Conservation (phyloP, 1,140 invertebrate genomes). For the Aricia agestis region DNA sequence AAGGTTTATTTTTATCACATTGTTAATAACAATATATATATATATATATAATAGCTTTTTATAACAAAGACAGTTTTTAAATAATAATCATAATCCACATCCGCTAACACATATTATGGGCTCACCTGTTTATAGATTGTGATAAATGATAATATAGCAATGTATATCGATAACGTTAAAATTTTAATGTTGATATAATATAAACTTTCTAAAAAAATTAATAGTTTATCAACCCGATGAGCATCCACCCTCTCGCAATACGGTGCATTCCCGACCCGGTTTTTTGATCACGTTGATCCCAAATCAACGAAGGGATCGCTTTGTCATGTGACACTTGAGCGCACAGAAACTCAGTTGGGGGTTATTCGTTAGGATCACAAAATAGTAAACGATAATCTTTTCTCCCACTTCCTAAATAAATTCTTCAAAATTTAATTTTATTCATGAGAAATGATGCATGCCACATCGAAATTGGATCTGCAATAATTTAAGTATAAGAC, state of each 20-base stretch:
- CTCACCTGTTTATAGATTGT: no score
- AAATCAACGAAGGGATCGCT: slow-evolving; percentile 64
- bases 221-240: slow-evolving; percentile 32
- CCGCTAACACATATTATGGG: no score
- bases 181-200: background rate
- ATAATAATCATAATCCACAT: no score
- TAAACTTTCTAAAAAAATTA: slow-evolving; percentile 8
- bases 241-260: slow-evolving; percentile 53
- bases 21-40: no score
- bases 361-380: slow-evolving; percentile 58
- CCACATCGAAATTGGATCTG: no score
- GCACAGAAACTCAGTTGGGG: slow-evolving; percentile 55
- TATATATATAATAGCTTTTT: no score
- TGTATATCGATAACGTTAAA: background rate
- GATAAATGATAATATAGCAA: no score
- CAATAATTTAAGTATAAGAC: no score
- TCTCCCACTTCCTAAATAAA: slow-evolving; percentile 14
- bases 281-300: slow-evolving; percentile 67
- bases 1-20: no score
- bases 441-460: no score
- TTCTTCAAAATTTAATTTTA: background rate
- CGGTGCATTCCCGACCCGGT: slow-evolving; percentile 67
- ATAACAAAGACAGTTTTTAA: no score
- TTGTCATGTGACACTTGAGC: slow-evolving; percentile 73
- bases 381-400: slow-evolving; percentile 49